Percentiles rank a stretch among this genome's conserved stretches.
Conservation (phyloP, 2,888 invertebrate species). For the Drosophila fulvimacula region DNA sequence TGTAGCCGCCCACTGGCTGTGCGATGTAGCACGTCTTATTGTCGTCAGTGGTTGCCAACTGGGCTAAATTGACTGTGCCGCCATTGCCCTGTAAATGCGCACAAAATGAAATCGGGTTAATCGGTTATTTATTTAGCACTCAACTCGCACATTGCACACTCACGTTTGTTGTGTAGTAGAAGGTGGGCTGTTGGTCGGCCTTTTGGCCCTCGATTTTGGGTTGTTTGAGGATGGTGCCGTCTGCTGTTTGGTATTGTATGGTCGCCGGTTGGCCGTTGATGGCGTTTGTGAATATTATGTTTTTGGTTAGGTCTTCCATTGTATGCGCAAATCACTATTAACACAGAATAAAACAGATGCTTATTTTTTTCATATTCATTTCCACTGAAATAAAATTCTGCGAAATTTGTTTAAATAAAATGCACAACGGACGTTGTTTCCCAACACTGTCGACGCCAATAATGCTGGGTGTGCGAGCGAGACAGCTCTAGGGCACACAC, state of each 20-base stretch:
- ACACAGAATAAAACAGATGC: slow-evolving; percentile 7
- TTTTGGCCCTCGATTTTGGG: slow-evolving; percentile 87
- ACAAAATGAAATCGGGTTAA: slow-evolving; percentile 1
- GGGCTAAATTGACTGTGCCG: slow-evolving; percentile 90
- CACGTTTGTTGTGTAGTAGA: slow-evolving; percentile 87
- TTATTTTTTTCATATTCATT: not conserved
- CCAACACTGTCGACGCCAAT: slow-evolving; percentile 52
- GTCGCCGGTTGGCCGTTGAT: slow-evolving; percentile 88
- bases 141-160: slow-evolving; percentile 37
- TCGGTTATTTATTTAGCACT: slow-evolving; percentile 35
- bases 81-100: slow-evolving; percentile 82
- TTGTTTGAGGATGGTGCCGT: slow-evolving; percentile 88
- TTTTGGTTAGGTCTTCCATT: slow-evolving; percentile 84
- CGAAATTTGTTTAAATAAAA: slow-evolving; percentile 39
- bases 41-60: slow-evolving; percentile 86
- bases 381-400: slow-evolving; percentile 4
- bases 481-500: slow-evolving; percentile 53
- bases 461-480: slow-evolving; percentile 30
- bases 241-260: slow-evolving; percentile 89
- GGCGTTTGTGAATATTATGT: slow-evolving; percentile 87
- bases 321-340: slow-evolving; percentile 50
- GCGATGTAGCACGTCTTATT: slow-evolving; percentile 91
- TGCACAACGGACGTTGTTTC: slow-evolving; percentile 46
- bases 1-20: slow-evolving; percentile 89
- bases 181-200: slow-evolving; percentile 88